Evolutionary conservation across 2,888 invertebrate genomes (phyloP).

Genomic region (Acronicta leporina): DNA sequence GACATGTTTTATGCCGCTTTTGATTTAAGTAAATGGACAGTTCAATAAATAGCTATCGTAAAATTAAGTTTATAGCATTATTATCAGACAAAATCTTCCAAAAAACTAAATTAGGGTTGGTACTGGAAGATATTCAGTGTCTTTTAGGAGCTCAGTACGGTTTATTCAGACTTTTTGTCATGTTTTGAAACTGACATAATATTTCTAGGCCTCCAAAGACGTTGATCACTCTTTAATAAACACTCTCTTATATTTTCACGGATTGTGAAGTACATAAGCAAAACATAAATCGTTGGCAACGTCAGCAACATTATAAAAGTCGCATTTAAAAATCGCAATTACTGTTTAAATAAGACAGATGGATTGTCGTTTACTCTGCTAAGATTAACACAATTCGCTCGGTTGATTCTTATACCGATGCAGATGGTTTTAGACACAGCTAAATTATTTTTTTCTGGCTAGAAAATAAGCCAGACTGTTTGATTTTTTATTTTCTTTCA

Average conservation of each 20-base stretch:
- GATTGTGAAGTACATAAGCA: conserved; percentile 16
- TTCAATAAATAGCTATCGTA: conserved; percentile 20
- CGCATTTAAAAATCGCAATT: conserved; percentile 38
- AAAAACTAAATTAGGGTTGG: too few relatives aligned
- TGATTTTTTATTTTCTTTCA: background rate
- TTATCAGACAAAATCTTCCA: too few relatives aligned
- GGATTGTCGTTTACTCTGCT: conserved; percentile 23
- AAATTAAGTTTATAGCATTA: conserved; percentile 18
- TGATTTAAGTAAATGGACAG: conserved; percentile 32
- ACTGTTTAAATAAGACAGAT: conserved; percentile 42
- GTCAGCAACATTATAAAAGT: conserved; percentile 15
- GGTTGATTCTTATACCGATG: conserved; percentile 16
- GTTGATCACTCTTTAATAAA: conserved; percentile 1
- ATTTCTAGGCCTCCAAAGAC: background rate
- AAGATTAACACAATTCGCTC: conserved; percentile 41
- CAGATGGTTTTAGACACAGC: conserved; percentile 9
- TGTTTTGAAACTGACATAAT: background rate
- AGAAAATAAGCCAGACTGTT: background rate
- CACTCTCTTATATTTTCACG: conserved; percentile 21
- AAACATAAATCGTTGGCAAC: conserved; percentile 36
- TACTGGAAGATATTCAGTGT: too few relatives aligned
- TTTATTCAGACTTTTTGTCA: too few relatives aligned
- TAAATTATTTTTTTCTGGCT: conserved; percentile 9
- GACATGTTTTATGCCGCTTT: conserved; percentile 32
- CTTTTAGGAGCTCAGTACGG: too few relatives aligned